phyloP scores from a whole-genome alignment of 2,797 vertebrate genomes.

The Enoplosus armatus region DNA sequence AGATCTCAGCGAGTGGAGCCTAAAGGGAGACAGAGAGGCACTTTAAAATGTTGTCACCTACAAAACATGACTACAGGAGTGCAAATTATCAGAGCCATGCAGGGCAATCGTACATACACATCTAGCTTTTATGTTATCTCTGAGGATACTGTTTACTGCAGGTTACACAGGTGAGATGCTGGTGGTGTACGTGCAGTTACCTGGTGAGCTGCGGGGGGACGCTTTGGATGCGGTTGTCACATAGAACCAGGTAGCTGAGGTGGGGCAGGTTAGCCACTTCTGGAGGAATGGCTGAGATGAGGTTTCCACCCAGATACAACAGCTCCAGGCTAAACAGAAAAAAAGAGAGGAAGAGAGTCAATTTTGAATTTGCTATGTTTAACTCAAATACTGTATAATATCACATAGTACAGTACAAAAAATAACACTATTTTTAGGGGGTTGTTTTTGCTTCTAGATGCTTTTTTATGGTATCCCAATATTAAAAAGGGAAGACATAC shows the following conservation, averaged over 20 bases:
- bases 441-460: neutral
- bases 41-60: neutral
- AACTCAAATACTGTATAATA: neutral
- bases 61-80: neutral
- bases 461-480: neutral
- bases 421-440: neutral
- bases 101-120: neutral
- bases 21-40: conserved; percentile 56
- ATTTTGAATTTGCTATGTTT: neutral
- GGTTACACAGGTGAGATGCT: neutral
- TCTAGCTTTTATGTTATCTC: neutral
- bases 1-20: conserved; percentile 94
- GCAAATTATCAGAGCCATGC: neutral
- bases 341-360: neutral
- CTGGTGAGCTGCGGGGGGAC: conserved; percentile 96
- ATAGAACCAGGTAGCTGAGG: conserved; percentile 95
- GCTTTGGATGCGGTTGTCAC: conserved; percentile 98
- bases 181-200: conserved; percentile 70
- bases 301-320: conserved; percentile 97
- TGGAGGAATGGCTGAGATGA: conserved; percentile 94
- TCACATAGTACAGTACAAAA: neutral
- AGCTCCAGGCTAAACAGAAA: conserved; percentile 91
- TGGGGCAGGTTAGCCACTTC: conserved; percentile 94
- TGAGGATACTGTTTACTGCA: neutral
- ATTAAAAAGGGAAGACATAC: neutral